phyloP scores from a whole-genome alignment of 1,140 invertebrate genomes.

The Campoletis sonorensis region DNA sequence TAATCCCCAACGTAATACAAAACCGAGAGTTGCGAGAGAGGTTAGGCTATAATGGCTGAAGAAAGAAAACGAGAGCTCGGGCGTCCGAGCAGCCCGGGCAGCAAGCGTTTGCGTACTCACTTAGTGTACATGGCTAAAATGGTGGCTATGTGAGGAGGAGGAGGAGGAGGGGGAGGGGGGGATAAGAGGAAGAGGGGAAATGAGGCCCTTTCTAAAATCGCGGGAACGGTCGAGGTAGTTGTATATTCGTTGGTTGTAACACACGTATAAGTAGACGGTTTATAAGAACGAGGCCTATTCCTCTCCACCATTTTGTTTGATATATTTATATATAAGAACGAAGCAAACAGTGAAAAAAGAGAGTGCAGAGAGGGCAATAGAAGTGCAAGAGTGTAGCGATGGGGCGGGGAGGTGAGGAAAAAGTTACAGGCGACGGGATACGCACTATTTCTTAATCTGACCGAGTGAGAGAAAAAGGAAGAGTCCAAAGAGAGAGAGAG shows the following conservation, averaged over 20 bases:
- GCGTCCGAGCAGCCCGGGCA: slow-evolving; percentile 1
- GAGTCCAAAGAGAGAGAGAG: slow-evolving; percentile 52
- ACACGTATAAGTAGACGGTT: background rate
- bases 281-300: slow-evolving; percentile 15
- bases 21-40: slow-evolving; percentile 22
- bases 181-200: background rate
- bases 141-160: background rate
- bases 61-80: slow-evolving; percentile 1
- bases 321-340: background rate
- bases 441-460: slow-evolving; percentile 73
- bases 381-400: background rate
- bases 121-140: slow-evolving; percentile 19
- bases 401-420: background rate
- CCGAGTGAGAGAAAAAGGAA: slow-evolving; percentile 51
- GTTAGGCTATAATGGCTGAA: slow-evolving; percentile 10
- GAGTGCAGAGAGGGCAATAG: background rate
- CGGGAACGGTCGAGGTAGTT: slow-evolving; percentile 55
- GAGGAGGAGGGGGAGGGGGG: background rate
- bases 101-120: slow-evolving; percentile 38
- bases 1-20: slow-evolving; percentile 40
- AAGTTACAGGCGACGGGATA: slow-evolving; percentile 54
- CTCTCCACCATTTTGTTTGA: background rate
- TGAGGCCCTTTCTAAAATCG: slow-evolving; percentile 71
- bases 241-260: slow-evolving; percentile 18
- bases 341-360: background rate